Evolutionary conservation across 2,113 vertebrate genomes (phyloP), one percentile per base, ranked within the genome.

Genomic region (Crotophaga sulcirostris): DNA sequence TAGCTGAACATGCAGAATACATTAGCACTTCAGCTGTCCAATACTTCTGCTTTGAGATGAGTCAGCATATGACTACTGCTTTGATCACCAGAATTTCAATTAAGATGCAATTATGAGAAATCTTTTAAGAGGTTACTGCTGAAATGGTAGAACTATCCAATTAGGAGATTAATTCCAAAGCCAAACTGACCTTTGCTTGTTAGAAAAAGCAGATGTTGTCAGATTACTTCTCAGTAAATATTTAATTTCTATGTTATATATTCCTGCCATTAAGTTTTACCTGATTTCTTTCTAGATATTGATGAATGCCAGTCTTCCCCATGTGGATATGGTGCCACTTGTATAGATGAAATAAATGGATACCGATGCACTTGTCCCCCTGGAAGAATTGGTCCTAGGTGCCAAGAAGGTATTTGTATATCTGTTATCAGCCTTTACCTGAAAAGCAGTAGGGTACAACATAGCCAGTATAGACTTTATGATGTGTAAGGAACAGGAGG

Each of bases 271-370:
- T 95, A 68, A 95, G 21, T 73, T 76, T 89, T 86, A 47, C 42
- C 60, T 58, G 2, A 84, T 94, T 94, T 93, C 59, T 82, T 4
- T 13, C 13, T 97, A 99, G 99, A 99, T 95, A 98, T 99, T 5
- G 99, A 99, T 18, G 99, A 99, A 97, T 99, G 99, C 90, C 99
- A 99, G 97, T 99, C 99, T 12, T 99, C 99, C 2, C 99, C 99
- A 3, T 99, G 99, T 34, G 98, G 98, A 3, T 98, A 98, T 4
- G 99, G 99, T 68, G 98, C 99, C 28, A 99, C 99, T 23, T 99
- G 99, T 70, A 95, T 99, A 93, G 99, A 99, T 28, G 98, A 99
- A 94, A 99, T 99, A 95, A 98, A 99, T 1, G 98, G 99, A 14
- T 99, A 98, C 68, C 98, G 98, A 90, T 99, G 99, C 44, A 97